These are phyloP conservation scores for Sarcophaga subvicina DNA, from an alignment of 2,888 invertebrate species.

Conservation along the genomic window DNA sequence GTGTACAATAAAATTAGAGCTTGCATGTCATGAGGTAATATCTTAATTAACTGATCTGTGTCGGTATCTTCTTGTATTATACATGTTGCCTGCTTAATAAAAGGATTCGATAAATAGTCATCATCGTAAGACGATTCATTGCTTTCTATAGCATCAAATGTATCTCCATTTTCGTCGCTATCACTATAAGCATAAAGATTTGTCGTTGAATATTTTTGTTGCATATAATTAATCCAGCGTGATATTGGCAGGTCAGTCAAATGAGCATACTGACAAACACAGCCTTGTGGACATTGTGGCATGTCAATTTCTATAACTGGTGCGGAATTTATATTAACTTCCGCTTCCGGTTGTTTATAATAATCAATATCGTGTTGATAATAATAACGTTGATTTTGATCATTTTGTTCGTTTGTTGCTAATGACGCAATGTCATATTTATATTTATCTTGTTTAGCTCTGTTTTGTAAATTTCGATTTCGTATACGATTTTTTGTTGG, in stretches of 20 bases:
- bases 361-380: slow-evolving; percentile 37
- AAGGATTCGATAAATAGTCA: slow-evolving; percentile 80
- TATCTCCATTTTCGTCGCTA: slow-evolving; percentile 35
- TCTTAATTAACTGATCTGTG: slow-evolving; percentile 79
- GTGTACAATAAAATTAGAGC: slow-evolving; percentile 84
- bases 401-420: slow-evolving; percentile 15
- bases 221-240: slow-evolving; percentile 82
- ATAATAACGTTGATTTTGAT: slow-evolving; percentile 30
- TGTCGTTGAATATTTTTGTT: slow-evolving; percentile 54
- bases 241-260: slow-evolving; percentile 84
- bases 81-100: slow-evolving; percentile 83
- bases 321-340: slow-evolving; percentile 54
- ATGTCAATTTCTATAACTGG: slow-evolving; percentile 72
- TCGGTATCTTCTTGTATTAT: slow-evolving; percentile 83
- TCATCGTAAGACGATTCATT: slow-evolving; percentile 80
- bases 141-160: slow-evolving; percentile 72
- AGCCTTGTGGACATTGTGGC: slow-evolving; percentile 82
- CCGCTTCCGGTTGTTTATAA: slow-evolving; percentile 55
- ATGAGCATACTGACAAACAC: slow-evolving; percentile 84
- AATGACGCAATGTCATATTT: slow-evolving; percentile 38
- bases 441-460: slow-evolving; percentile 38
- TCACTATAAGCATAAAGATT: slow-evolving; percentile 29
- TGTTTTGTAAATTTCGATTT: slow-evolving; percentile 8
- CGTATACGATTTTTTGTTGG: not conserved
- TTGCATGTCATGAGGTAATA: slow-evolving; percentile 83